These are phyloP conservation scores for Thereva unica DNA, from an alignment of 2,888 invertebrate genomes.

Conservation along the genomic window DNA sequence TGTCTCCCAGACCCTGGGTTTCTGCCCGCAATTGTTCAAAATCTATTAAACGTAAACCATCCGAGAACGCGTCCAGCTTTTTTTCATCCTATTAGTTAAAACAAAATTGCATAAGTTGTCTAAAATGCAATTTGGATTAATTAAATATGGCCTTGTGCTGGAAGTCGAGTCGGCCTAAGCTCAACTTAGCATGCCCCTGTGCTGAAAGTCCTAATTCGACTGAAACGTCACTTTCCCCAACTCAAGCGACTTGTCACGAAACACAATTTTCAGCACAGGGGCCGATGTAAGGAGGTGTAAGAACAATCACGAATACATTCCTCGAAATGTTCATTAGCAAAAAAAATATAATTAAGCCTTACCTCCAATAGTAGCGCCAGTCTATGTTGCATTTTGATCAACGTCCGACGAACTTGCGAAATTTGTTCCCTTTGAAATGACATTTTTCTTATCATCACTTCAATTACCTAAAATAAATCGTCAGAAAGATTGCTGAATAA, in stretches of 20 bases:
- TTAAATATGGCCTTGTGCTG: too few species aligned
- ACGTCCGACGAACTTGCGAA: conserved; percentile 45
- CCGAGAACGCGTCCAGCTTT: conserved; percentile 49
- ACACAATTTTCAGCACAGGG: too few species aligned
- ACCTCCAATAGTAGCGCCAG: conserved; percentile 2
- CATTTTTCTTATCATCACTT: conserved; percentile 44
- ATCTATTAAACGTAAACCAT: conserved; percentile 48
- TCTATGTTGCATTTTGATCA: conserved; percentile 49
- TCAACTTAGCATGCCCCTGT: too few species aligned
- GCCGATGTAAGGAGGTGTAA: too few species aligned
- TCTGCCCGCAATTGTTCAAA: conserved; percentile 51
- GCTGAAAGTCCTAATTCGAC: too few species aligned
- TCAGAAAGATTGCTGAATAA: neutral
- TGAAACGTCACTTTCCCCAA: too few species aligned
- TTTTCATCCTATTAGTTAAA: conserved; percentile 45
- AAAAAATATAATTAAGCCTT: neutral
- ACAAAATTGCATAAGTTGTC: neutral
- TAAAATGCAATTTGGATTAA: too few species aligned
- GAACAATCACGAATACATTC: too few species aligned
- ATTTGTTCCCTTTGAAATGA: conserved; percentile 47
- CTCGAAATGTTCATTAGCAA: too few species aligned
- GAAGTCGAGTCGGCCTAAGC: too few species aligned
- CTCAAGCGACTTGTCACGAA: too few species aligned
- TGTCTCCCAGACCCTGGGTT: conserved; percentile 49
- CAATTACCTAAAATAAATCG: conserved; percentile 41